A percentile compares a stretch with the other conserved stretches of the same genome.
Conservation (phyloP, 2,797 vertebrate species). For the Microctenopoma stevenorrisi region DNA sequence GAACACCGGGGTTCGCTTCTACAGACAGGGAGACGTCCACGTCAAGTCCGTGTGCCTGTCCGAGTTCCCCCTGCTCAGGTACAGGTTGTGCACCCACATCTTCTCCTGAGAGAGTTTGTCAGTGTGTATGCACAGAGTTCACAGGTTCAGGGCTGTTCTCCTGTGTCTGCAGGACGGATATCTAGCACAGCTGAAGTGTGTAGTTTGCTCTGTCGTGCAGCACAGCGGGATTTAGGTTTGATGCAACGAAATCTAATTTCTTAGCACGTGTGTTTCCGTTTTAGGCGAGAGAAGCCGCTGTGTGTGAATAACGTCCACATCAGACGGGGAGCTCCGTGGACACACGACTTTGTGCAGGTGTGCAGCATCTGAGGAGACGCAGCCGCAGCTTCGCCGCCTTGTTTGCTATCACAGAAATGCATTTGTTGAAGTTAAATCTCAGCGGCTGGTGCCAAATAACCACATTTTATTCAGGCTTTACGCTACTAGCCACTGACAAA, state of each 20-base stretch:
- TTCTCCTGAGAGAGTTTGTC: neutral
- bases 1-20: conserved; percentile 78
- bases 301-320: conserved; percentile 80
- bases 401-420: neutral
- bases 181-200: too few species aligned
- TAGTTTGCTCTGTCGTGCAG: too few species aligned
- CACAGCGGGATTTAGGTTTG: too few species aligned
- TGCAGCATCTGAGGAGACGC: conserved; percentile 51
- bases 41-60: conserved; percentile 80
- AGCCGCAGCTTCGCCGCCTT: neutral
- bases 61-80: conserved; percentile 74
- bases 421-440: conserved; percentile 1
- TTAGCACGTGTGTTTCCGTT: conserved; percentile 21
- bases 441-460: conserved; percentile 12
- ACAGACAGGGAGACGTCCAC: conserved; percentile 79
- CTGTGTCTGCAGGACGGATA: too few species aligned
- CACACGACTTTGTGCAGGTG: conserved; percentile 81
- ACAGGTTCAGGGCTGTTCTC: too few species aligned
- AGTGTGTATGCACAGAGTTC: too few species aligned
- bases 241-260: too few species aligned
- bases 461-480: neutral
- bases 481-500: neutral
- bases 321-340: conserved; percentile 74
- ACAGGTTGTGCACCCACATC: neutral
- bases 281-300: conserved; percentile 68